phyloP scores from a whole-genome alignment of 1,140 invertebrate genomes.

The Phthorimaea operculella region DNA sequence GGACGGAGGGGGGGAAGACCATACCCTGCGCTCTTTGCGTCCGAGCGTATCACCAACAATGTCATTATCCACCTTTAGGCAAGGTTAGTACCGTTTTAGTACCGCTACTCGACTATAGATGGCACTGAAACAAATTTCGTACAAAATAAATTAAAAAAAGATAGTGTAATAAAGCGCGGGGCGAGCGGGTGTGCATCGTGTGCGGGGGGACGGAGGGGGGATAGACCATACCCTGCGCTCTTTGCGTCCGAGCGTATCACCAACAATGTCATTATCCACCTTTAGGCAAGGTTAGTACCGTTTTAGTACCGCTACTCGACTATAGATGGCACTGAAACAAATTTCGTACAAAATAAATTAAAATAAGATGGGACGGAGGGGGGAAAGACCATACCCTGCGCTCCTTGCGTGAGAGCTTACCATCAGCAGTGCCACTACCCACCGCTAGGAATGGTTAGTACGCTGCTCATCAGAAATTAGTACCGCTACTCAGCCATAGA shows the following conservation, averaged over 20 bases:
- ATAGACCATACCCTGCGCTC: conserved; percentile 85
- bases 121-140: too few relatives aligned
- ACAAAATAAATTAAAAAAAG: too few relatives aligned
- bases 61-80: conserved; percentile 86
- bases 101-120: too few relatives aligned
- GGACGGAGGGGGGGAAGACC: conserved; percentile 72
- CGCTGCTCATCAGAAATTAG: too few relatives aligned
- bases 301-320: too few relatives aligned
- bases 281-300: conserved; percentile 78
- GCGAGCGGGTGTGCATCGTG: conserved; percentile 87
- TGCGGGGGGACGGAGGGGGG: conserved; percentile 76
- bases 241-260: conserved; percentile 92
- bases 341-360: too few relatives aligned
- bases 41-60: conserved; percentile 91
- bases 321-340: too few relatives aligned
- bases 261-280: conserved; percentile 92
- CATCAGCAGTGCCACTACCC: conserved; percentile 94
- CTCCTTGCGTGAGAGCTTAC: conserved; percentile 89
- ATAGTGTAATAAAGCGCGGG: conserved; percentile 96
- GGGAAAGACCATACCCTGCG: conserved; percentile 84
- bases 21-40: conserved; percentile 90
- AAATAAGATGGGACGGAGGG: too few relatives aligned
- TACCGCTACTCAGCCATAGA: too few relatives aligned
- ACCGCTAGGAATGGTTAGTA: conserved; percentile 83
- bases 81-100: conserved; percentile 77